Evolutionary conservation across 2,113 vertebrate genomes (phyloP).

Genomic region (Dicentrarchus labrax): DNA sequence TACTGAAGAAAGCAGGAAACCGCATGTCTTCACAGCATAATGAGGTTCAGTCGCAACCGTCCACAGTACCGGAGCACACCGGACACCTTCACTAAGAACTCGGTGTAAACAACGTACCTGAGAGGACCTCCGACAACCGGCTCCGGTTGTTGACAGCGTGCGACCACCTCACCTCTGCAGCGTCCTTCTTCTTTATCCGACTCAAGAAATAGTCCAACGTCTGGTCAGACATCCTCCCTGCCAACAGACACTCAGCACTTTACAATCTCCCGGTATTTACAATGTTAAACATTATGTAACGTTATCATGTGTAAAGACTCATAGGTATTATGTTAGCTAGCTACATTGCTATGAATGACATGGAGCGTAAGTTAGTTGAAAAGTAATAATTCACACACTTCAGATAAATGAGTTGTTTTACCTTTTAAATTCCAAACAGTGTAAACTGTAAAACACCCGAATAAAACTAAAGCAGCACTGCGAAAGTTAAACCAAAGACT

Average conservation of each 20-base stretch:
- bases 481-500: not conserved
- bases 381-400: not conserved
- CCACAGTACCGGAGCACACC: not conserved
- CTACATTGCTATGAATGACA: not conserved
- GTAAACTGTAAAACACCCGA: not conserved
- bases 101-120: conserved; percentile 69
- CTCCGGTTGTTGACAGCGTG: conserved; percentile 88
- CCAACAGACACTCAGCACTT: too few relatives aligned
- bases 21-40: too few relatives aligned
- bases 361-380: too few relatives aligned
- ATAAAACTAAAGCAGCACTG: not conserved
- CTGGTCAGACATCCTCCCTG: conserved; percentile 67
- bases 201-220: conserved; percentile 86
- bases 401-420: not conserved
- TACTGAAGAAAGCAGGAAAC: too few relatives aligned
- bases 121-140: conserved; percentile 81
- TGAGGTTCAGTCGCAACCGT: too few relatives aligned
- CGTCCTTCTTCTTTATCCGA: conserved; percentile 80
- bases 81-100: not conserved
- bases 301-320: too few relatives aligned
- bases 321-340: not conserved
- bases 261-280: not conserved
- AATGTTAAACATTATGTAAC: too few relatives aligned
- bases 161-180: conserved; percentile 86
- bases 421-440: not conserved